Evolutionary conservation across 2,888 invertebrate genomes (phyloP).

Genomic region (Mythimna loreyi): DNA sequence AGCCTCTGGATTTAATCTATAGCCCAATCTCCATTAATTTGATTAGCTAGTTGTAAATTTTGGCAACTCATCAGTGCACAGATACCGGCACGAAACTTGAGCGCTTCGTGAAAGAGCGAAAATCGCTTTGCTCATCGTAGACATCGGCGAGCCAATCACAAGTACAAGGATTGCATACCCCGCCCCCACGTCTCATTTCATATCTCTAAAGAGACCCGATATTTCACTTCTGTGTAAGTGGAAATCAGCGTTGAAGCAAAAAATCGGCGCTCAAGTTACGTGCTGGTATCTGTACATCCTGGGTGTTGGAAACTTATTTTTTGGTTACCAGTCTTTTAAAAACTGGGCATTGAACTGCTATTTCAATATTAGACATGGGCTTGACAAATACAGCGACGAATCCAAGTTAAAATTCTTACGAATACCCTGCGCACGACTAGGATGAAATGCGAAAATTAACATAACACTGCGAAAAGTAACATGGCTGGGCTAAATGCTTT

Average conservation of each 20-base stretch:
- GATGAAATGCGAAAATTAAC: constrained; percentile 24
- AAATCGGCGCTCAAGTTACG: no score
- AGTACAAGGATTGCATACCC: no score
- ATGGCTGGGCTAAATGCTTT: background rate
- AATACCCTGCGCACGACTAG: constrained; percentile 34
- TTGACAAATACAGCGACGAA: constrained; percentile 5
- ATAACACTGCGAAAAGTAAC: constrained; percentile 3
- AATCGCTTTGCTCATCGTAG: no score
- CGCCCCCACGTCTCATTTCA: no score
- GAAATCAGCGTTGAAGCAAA: no score
- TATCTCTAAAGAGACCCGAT: no score
- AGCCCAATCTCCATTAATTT: background rate
- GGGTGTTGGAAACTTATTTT: background rate
- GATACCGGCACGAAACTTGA: no score
- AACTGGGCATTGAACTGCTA: no score
- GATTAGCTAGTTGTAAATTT: background rate
- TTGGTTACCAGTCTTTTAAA: constrained; percentile 3
- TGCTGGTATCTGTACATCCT: background rate
- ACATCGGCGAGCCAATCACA: no score
- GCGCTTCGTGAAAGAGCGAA: no score
- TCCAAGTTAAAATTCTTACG: constrained; percentile 31
- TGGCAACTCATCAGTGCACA: background rate
- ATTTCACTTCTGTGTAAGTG: no score
- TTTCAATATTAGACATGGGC: no score
- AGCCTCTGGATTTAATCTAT: background rate